Evolutionary conservation across 2,113 vertebrate genomes (phyloP), one percentile per base, ranked within the genome.

Genomic region (Seriola quinqueradiata): DNA sequence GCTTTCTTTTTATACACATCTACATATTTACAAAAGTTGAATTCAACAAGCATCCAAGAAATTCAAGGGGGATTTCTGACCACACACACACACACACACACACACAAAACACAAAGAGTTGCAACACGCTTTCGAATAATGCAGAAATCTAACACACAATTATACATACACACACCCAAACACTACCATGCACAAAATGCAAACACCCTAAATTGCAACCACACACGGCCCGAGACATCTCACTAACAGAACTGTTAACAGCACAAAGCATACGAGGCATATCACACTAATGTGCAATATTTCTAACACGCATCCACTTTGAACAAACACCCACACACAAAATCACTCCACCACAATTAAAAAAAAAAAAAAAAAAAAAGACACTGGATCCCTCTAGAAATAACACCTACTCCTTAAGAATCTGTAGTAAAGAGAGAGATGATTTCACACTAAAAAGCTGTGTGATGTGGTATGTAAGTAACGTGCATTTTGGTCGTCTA

Each of bases 1-100:
- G 84, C 79, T 87, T 91, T 92, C 14, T 70, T 92, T 94, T 94
- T 93, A 92, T 95, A 94, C 92, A 95, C 94, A 95, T 95, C 93
- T 95, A 95, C 95, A 95, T 95, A 95, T 95, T 94, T 95, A 95
- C 95, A 95, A 89, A 89, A 57, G 1, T 84, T 73, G 8, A 81
- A 82, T 68, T 87, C 82, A 81, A 77, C 88, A 91, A 76, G 82
- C 90, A 83, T 90, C 69, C 80, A 63, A 83, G 70, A 86, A 80
- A 54, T 77, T 79, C 32, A 54, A 79, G 44, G 40, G 81, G 44
- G 78, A 77, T 68, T 79, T 80, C 79, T 54, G 55, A 90, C 69
- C 60, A 81, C 90, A 74, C 72, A 19, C 85, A 90, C 73, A 83
- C 25, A 28, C 25, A 28, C 25, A 28, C 25, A 25, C 25, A 28